Conservation (phyloP, 2,888 invertebrate genomes). For the Orthosia cruda region DNA sequence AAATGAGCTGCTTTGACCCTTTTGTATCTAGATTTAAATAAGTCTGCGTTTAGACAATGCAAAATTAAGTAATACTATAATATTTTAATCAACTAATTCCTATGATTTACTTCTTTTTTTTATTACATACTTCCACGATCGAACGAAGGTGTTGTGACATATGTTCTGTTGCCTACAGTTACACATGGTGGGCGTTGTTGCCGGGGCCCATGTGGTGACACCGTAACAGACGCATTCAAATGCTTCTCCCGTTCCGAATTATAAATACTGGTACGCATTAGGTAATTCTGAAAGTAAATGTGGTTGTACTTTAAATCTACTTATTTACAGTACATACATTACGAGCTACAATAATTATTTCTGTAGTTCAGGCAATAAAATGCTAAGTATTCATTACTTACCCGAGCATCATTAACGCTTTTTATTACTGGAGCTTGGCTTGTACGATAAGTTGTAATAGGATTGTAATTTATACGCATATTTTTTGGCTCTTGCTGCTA, state of each 20-base stretch:
- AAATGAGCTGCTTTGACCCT: not conserved
- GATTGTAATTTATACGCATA: slow-evolving; percentile 54
- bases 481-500: slow-evolving; percentile 72
- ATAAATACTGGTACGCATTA: slow-evolving; percentile 78
- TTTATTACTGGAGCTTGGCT: slow-evolving; percentile 81
- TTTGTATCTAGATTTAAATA: not conserved
- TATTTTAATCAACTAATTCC: no score
- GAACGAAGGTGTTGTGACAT: slow-evolving; percentile 67
- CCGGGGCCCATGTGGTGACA: slow-evolving; percentile 75
- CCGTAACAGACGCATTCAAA: slow-evolving; percentile 75
- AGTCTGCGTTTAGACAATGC: no score
- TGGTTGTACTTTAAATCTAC: not conserved
- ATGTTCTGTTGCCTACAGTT: slow-evolving; percentile 49
- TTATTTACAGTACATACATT: no score
- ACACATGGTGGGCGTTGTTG: slow-evolving; percentile 58
- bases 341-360: not conserved
- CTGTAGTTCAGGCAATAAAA: not conserved
- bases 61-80: no score
- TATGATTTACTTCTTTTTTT: no score
- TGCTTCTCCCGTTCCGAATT: slow-evolving; percentile 75
- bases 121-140: slow-evolving; percentile 38
- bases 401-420: slow-evolving; percentile 84
- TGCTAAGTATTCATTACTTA: slow-evolving; percentile 60
- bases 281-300: slow-evolving; percentile 74
- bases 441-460: slow-evolving; percentile 79